Evolutionary conservation across 2,888 invertebrate genomes (phyloP).

Genomic region (Chesias legatella): DNA sequence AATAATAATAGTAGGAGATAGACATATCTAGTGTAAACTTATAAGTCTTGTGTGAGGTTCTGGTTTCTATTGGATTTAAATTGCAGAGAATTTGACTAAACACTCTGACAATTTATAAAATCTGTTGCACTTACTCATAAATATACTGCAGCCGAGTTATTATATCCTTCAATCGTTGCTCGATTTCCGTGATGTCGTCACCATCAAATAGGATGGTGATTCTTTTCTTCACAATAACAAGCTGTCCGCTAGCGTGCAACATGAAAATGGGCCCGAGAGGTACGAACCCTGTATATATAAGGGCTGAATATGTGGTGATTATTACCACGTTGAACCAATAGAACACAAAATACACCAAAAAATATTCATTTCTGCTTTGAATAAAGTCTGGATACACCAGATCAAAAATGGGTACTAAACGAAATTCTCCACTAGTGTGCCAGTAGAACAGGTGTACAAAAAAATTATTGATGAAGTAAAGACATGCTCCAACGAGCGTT

Average conservation of each 20-base stretch:
- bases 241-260: conserved; percentile 49
- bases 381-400: conserved; percentile 35
- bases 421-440: conserved; percentile 27
- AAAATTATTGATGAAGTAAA: conserved; percentile 32
- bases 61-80: no score
- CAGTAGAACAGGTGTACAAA: conserved; percentile 29
- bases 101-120: no score
- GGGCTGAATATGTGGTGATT: conserved; percentile 27
- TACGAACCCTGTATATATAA: conserved; percentile 39
- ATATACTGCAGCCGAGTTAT: conserved; percentile 35
- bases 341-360: conserved; percentile 22
- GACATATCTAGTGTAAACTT: no score
- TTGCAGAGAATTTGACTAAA: no score
- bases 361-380: conserved; percentile 33
- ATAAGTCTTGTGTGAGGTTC: no score
- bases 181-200: conserved; percentile 23
- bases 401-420: conserved; percentile 34
- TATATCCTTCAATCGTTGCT: conserved; percentile 32
- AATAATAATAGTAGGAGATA: no score
- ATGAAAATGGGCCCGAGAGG: conserved; percentile 51
- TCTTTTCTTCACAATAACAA: conserved; percentile 40
- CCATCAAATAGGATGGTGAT: conserved; percentile 35
- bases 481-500: accelerated
- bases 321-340: conserved; percentile 15
- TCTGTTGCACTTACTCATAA: conserved; percentile 37